phyloP scores from a whole-genome alignment of 1,140 invertebrate species.

The Diorhabda elongata region DNA sequence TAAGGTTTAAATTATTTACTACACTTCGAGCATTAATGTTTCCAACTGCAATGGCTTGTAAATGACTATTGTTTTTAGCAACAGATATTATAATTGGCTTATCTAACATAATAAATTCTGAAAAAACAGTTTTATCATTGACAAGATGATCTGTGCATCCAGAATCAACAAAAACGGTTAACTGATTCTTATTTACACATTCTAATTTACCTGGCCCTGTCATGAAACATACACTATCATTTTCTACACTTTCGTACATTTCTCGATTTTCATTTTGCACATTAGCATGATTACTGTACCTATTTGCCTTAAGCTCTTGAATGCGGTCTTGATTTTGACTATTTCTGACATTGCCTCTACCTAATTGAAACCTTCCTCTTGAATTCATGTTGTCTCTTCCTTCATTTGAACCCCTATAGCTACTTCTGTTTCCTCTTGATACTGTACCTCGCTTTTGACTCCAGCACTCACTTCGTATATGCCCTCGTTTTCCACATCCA shows the following conservation, averaged over 20 bases:
- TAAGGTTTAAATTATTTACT: constrained; percentile 1
- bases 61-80: constrained; percentile 9
- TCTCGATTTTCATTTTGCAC: no score
- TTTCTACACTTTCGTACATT: background rate
- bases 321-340: background rate
- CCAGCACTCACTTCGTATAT: constrained; percentile 15
- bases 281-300: background rate
- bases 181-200: background rate
- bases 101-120: background rate
- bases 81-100: background rate
- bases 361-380: no score
- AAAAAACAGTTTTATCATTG: background rate
- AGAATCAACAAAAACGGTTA: background rate
- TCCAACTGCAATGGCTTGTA: background rate
- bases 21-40: background rate
- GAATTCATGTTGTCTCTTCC: no score
- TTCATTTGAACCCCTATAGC: background rate
- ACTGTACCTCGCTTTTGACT: background rate
- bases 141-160: background rate
- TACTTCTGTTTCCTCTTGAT: background rate
- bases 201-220: background rate
- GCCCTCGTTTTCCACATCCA: constrained; percentile 18
- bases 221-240: background rate
- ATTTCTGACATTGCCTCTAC: background rate
- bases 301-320: background rate